Evolutionary conservation across 2,888 invertebrate genomes (phyloP).

Genomic region (Leptinotarsa haldemani): DNA sequence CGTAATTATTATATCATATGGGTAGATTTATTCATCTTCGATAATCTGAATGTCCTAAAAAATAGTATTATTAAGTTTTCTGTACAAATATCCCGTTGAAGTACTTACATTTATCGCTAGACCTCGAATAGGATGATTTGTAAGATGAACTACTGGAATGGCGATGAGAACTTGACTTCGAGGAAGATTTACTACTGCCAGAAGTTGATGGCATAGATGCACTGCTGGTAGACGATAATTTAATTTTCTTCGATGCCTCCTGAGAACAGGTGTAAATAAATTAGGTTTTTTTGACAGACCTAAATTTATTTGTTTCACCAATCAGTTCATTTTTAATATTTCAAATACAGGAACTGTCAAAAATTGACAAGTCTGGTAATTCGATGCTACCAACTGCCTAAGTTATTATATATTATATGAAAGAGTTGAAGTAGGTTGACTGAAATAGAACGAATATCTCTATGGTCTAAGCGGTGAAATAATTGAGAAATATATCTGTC

Average conservation of each 20-base stretch:
- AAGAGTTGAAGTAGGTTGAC: too few species aligned
- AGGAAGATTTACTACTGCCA: conserved; percentile 19
- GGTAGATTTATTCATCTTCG: neutral
- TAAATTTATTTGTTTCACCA: too few species aligned
- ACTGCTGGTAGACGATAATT: neutral
- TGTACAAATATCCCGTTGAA: conserved; percentile 6
- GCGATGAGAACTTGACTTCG: conserved; percentile 45
- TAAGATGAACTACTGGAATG: conserved; percentile 42
- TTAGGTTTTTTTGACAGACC: too few species aligned
- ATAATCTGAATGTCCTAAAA: neutral
- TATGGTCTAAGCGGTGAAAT: too few species aligned
- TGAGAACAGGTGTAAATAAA: neutral
- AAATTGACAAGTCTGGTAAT: too few species aligned
- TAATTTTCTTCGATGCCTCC: conserved; percentile 9
- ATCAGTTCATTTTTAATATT: too few species aligned
- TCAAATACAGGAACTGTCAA: too few species aligned
- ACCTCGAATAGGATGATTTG: conserved; percentile 45
- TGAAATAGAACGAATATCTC: too few species aligned
- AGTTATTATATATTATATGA: too few species aligned
- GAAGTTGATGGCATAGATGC: neutral
- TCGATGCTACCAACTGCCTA: too few species aligned
- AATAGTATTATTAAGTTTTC: neutral
- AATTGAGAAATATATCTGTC: too few species aligned
- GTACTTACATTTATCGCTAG: conserved; percentile 51
- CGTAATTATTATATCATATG: too few species aligned